phyloP scores from a whole-genome alignment of 1,140 invertebrate genomes.

The Drosophila rufa region DNA sequence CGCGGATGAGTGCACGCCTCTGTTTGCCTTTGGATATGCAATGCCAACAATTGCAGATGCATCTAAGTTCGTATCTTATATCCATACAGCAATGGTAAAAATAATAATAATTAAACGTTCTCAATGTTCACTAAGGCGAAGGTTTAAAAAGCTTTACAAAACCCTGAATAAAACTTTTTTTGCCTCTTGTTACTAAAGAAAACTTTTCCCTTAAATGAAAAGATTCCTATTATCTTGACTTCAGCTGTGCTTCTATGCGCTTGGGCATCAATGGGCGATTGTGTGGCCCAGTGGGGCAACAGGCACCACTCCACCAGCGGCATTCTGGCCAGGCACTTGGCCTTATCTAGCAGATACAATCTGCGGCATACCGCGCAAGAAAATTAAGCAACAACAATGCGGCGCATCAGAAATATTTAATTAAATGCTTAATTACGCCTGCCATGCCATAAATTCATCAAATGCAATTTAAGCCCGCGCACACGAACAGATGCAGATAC shows the following conservation, averaged over 20 bases:
- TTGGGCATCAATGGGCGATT: constrained; percentile 32
- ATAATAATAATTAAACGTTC: constrained; percentile 6
- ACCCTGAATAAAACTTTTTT: neutral
- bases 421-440: constrained; percentile 85
- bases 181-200: no score
- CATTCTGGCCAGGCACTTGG: constrained; percentile 47
- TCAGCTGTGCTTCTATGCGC: neutral
- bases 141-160: neutral
- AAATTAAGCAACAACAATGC: constrained; percentile 70
- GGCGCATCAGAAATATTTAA: constrained; percentile 82
- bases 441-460: constrained; percentile 85
- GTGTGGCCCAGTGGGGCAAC: constrained; percentile 15
- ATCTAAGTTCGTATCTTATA: constrained; percentile 15
- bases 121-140: neutral
- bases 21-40: constrained; percentile 43
- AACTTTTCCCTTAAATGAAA: neutral
- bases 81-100: neutral
- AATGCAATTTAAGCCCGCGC: constrained; percentile 78
- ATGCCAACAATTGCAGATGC: constrained; percentile 36
- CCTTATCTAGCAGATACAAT: constrained; percentile 59
- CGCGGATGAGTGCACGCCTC: constrained; percentile 44
- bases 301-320: constrained; percentile 4
- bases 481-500: constrained; percentile 54
- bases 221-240: constrained; percentile 6
- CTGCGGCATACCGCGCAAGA: constrained; percentile 77